Evolutionary conservation across 2,113 vertebrate genomes (phyloP).

Genomic region (Atrichornis clamosus): DNA sequence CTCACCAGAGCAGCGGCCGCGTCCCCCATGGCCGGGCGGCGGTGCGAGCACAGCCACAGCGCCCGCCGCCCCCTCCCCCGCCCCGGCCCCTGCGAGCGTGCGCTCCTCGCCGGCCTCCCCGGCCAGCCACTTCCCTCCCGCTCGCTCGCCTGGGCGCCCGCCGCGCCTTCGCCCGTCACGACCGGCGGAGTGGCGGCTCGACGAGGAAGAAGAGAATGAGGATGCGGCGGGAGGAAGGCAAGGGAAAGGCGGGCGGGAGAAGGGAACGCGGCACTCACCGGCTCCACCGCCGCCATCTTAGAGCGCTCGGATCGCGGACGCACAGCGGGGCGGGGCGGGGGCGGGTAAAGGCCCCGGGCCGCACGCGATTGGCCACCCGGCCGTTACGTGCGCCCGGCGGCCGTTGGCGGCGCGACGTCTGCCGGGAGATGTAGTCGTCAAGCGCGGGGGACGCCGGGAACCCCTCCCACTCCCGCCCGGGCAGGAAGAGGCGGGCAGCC

Average conservation of each 20-base stretch:
- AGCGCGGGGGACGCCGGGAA: neutral
- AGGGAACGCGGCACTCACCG: constrained; percentile 83
- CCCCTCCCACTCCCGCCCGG: neutral
- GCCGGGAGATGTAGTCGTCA: constrained; percentile 70
- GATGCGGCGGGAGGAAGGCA: neutral
- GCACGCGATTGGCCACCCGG: constrained; percentile 73
- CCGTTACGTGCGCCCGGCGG: constrained; percentile 64
- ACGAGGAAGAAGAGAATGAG: neutral
- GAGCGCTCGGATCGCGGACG: constrained; percentile 72
- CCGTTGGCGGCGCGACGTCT: constrained; percentile 37
- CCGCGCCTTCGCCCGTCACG: neutral
- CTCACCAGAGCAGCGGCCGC: too few relatives aligned
- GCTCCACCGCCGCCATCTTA: constrained; percentile 95
- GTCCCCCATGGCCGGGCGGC: too few relatives aligned
- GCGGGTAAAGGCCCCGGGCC: constrained; percentile 53
- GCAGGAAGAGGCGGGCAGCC: neutral
- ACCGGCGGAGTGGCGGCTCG: neutral
- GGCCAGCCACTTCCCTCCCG: neutral
- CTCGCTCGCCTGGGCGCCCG: too few relatives aligned
- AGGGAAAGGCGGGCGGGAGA: neutral
- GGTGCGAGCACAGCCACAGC: too few relatives aligned
- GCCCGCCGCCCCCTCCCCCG: too few relatives aligned
- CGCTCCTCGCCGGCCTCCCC: neutral
- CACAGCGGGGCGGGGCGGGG: constrained; percentile 67
- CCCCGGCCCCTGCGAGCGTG: neutral